A percentile compares a stretch with the other conserved stretches of the same genome.
These are phyloP conservation scores for Dinoponera quadriceps DNA, from an alignment of 1,140 invertebrate species.

Conservation along the genomic window DNA sequence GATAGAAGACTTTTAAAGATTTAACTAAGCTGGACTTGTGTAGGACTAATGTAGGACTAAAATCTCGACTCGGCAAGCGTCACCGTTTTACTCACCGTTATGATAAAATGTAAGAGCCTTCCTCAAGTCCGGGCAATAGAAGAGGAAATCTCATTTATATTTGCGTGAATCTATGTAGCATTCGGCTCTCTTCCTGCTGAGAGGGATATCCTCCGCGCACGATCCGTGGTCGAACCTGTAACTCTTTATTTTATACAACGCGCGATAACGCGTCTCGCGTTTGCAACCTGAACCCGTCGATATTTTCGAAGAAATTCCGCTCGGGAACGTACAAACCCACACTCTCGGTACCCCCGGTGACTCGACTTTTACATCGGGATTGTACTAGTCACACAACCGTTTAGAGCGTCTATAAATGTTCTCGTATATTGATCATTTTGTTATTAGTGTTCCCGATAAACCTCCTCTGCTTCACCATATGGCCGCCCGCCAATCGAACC, in stretches of 20 bases:
- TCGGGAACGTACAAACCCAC: conserved; percentile 15
- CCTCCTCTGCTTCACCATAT: conserved; percentile 82
- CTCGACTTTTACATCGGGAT: background rate
- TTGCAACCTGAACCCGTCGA: background rate
- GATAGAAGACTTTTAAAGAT: no score
- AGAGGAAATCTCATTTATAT: conserved; percentile 47
- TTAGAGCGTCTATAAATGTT: conserved; percentile 72
- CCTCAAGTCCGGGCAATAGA: conserved; percentile 20
- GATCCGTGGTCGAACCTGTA: conserved; percentile 8
- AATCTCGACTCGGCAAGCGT: no score
- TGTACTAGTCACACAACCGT: conserved; percentile 4
- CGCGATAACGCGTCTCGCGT: background rate
- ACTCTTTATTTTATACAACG: conserved; percentile 13
- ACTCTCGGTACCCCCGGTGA: background rate
- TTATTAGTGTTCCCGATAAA: conserved; percentile 83
- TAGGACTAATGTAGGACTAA: no score
- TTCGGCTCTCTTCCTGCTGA: background rate
- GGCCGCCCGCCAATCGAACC: conserved; percentile 79
- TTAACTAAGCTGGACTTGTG: no score
- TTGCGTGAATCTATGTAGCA: background rate
- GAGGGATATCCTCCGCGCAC: conserved; percentile 6
- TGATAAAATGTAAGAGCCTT: conserved; percentile 15
- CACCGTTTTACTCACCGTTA: conserved; percentile 23
- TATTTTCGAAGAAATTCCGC: background rate
- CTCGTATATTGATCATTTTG: conserved; percentile 83